A percentile compares a stretch with the other conserved stretches of the same genome.
phyloP scores from a whole-genome alignment of 2,113 vertebrate species.

The Hirundichthys speculiger region DNA sequence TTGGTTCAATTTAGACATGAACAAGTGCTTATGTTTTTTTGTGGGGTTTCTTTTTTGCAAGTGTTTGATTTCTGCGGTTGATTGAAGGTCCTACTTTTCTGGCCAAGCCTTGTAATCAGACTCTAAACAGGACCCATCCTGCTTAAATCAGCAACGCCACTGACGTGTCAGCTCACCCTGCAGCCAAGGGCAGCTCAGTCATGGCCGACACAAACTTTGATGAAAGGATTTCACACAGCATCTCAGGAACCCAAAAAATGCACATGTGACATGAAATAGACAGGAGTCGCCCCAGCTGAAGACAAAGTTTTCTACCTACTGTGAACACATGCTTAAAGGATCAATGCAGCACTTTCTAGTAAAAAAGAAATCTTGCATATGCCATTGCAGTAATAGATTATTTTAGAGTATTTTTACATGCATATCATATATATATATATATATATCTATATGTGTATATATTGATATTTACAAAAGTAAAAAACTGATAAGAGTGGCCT shows the following conservation, averaged over 20 bases:
- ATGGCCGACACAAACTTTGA: conserved; percentile 14
- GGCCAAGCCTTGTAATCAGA: not conserved
- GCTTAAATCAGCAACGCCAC: not conserved
- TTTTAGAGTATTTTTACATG: conserved; percentile 61
- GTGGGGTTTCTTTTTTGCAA: no score
- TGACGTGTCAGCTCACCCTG: not conserved
- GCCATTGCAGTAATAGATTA: conserved; percentile 62
- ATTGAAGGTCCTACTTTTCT: not conserved
- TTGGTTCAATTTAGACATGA: no score
- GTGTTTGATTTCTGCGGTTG: not conserved
- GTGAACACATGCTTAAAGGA: conserved; percentile 52
- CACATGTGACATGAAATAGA: conserved; percentile 19
- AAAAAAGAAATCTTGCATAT: conserved; percentile 71
- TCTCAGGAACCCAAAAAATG: conserved; percentile 4
- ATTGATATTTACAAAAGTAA: conserved; percentile 59
- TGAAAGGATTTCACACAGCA: conserved; percentile 47
- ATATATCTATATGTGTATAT: no score
- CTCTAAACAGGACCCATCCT: not conserved
- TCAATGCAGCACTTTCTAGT: conserved; percentile 41
- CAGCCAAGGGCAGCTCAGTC: not conserved
- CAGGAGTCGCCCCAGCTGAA: conserved; percentile 18
- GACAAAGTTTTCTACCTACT: conserved; percentile 23
- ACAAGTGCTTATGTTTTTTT: no score
- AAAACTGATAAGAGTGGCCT: conserved; percentile 1
- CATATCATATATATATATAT: conserved; percentile 62